Conservation (phyloP, 2,113 vertebrate genomes). For the Polypterus senegalus region DNA sequence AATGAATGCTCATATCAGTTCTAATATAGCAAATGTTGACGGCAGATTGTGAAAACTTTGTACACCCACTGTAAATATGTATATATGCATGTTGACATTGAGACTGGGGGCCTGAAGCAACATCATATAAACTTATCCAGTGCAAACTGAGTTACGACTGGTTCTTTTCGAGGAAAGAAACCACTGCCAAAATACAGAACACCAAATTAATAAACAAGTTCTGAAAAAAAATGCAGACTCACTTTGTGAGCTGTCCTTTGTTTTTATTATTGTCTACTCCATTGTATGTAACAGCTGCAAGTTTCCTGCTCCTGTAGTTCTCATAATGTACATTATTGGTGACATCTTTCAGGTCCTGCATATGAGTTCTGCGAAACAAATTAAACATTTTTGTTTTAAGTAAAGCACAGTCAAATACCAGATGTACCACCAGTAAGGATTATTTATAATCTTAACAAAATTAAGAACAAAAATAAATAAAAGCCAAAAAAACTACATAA, state of each 20-base stretch:
- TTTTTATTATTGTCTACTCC: constrained; percentile 92
- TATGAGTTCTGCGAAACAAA: constrained; percentile 71
- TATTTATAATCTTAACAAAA: neutral
- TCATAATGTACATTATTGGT: constrained; percentile 98
- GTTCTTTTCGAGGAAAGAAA: no score
- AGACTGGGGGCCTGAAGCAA: no score
- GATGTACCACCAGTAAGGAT: neutral
- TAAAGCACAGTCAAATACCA: constrained; percentile 12
- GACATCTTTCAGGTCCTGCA: constrained; percentile 97
- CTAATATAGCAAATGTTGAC: no score
- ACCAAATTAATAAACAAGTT: no score
- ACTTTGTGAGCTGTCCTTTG: constrained; percentile 93
- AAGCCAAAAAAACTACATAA: neutral
- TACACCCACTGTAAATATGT: no score
- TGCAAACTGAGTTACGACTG: no score
- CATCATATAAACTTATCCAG: no score
- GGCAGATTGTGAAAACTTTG: no score
- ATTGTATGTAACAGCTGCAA: constrained; percentile 93
- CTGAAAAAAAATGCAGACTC: constrained; percentile 32
- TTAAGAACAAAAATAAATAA: neutral
- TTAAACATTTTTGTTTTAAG: constrained; percentile 14
- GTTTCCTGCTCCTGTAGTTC: constrained; percentile 94
- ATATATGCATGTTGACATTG: no score
- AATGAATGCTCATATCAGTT: no score
- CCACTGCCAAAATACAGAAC: no score